Evolutionary conservation across 1,140 invertebrate species (phyloP).

Genomic region (Camponotus pennsylvanicus): DNA sequence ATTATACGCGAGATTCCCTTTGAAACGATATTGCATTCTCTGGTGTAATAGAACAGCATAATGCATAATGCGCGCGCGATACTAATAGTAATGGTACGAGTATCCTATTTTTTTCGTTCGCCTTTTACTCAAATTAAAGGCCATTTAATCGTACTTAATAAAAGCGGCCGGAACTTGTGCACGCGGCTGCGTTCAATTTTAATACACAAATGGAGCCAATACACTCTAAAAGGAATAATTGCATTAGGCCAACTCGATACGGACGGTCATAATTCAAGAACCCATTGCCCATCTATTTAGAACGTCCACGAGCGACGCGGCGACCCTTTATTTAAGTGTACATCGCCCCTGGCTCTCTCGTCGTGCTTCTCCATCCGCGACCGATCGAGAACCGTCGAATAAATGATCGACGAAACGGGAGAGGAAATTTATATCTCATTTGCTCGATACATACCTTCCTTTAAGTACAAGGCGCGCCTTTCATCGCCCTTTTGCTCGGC

Average conservation of each 20-base stretch:
- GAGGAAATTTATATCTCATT: constrained; percentile 62
- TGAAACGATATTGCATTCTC: neutral
- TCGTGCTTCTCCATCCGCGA: constrained; percentile 79
- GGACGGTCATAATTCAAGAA: constrained; percentile 82
- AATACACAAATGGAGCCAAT: constrained; percentile 84
- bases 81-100: neutral
- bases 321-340: constrained; percentile 79
- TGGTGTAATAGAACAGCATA: neutral
- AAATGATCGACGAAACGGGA: constrained; percentile 47
- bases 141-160: constrained; percentile 80
- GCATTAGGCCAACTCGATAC: constrained; percentile 76
- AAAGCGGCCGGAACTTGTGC: neutral
- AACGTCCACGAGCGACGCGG: constrained; percentile 76
- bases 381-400: constrained; percentile 77
- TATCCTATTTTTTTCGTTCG: neutral
- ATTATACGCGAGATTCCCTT: neutral
- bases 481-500: constrained; percentile 28
- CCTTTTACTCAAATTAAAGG: constrained; percentile 82
- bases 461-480: constrained; percentile 55
- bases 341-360: constrained; percentile 63
- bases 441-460: constrained; percentile 42
- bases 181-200: constrained; percentile 78
- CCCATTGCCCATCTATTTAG: constrained; percentile 83
- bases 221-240: constrained; percentile 82
- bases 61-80: neutral